A percentile compares a stretch with the other conserved stretches of the same genome.
phyloP scores from a whole-genome alignment of 2,888 invertebrate genomes.

The Mermis nigrescens region DNA sequence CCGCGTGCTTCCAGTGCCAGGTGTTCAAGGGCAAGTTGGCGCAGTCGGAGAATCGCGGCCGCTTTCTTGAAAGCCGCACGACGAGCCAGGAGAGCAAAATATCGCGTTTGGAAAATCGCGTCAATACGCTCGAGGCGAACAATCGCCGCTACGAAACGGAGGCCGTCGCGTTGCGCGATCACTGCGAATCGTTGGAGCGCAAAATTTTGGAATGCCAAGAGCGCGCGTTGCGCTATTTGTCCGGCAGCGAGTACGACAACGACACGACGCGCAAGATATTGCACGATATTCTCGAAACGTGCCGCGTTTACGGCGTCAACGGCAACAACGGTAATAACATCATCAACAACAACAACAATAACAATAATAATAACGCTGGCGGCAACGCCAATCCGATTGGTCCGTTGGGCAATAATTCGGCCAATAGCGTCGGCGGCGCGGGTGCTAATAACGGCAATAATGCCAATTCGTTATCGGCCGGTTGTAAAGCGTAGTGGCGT shows the following conservation, averaged over 20 bases:
- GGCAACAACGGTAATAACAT: not conserved
- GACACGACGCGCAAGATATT: not conserved
- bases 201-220: constrained; percentile 13
- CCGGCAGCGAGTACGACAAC: not conserved
- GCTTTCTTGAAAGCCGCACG: constrained; percentile 10
- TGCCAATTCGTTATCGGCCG: no score
- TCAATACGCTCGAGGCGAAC: constrained; percentile 8
- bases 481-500: no score
- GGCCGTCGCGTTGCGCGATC: constrained; percentile 8
- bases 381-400: no score
- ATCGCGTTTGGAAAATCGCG: constrained; percentile 11
- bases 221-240: constrained; percentile 6
- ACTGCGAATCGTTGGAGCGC: constrained; percentile 12
- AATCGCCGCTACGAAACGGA: constrained; percentile 11
- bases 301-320: constrained; percentile 2
- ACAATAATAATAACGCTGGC: not conserved
- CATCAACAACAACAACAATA: not conserved
- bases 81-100: constrained; percentile 9
- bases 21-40: constrained; percentile 7
- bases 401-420: no score
- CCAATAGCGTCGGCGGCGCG: no score
- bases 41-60: constrained; percentile 11
- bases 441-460: no score
- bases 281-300: constrained; percentile 7
- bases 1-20: constrained; percentile 2